Evolutionary conservation across 92 coral and sea anemone species (phyloP).

Genomic region (Zoanthus gigantus): DNA sequence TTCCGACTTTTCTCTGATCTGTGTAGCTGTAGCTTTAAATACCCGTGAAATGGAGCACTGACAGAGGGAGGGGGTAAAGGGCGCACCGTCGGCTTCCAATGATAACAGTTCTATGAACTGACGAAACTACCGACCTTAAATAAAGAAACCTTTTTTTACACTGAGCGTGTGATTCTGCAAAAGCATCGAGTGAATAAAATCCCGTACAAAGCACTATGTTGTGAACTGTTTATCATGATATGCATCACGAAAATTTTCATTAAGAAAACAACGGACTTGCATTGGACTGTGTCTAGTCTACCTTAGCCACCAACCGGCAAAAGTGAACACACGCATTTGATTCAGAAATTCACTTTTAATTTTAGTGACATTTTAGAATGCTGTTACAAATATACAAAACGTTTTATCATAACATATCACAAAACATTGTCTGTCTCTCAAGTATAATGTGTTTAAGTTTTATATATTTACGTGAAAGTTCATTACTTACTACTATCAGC

Average conservation of each 20-base stretch:
- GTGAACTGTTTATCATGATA: no score
- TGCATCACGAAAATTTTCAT: neutral
- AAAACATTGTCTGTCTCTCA: slow-evolving; percentile 4
- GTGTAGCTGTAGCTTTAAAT: no score
- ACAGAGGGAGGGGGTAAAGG: no score
- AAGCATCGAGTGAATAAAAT: neutral
- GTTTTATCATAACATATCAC: neutral
- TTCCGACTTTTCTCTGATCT: no score
- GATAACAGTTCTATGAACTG: no score
- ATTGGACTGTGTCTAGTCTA: neutral
- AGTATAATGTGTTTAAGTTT: neutral
- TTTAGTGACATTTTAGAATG: neutral
- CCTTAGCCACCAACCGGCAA: neutral
- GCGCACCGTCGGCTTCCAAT: no score
- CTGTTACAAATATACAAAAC: neutral
- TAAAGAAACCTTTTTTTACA: no score
- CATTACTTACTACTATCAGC: slow-evolving; percentile 3
- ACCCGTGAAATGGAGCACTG: no score
- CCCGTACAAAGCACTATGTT: neutral
- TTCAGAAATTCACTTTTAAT: neutral
- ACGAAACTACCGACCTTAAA: no score
- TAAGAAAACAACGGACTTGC: neutral
- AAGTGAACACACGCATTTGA: neutral
- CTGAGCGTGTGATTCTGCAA: no score
- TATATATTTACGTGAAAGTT: neutral